Evolutionary conservation across 2,113 vertebrate species (phyloP), one percentile per base, ranked within the genome.

Genomic region (Phoenicopterus ruber): DNA sequence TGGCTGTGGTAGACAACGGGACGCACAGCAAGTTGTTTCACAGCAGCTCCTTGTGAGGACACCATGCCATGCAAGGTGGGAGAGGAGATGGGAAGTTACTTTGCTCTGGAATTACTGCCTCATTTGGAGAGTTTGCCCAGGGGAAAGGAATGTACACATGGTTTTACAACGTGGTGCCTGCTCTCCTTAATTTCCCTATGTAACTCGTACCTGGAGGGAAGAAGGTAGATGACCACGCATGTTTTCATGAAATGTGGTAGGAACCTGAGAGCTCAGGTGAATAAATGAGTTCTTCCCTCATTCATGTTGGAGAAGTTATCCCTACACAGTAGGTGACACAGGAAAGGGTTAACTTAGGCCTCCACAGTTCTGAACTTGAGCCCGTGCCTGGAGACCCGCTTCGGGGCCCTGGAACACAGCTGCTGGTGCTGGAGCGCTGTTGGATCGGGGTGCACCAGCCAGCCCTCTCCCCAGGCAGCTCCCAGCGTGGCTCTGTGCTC

Each of bases 11-110:
- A 17, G 42, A 14, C 63, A n/a, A 18, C 6, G 3, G 49, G 59
- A 9, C 10, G 4, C 5, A 5, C 31, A 17, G 46, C 46, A 15
- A 46, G 44, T 46, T 13, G 44, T 46, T 15, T 15, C 44, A 17
- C 25, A 28, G 46, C 50, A 57, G 29, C 40, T 47, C 24, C 57
- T 28, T 19, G 24, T 12, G 62, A 40, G 50, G 61, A 8, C 15
- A 13, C 9, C 1, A 0, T 9, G 74, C n/a, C 6, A 0, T 46
- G 31, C 3, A 1, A 26, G 21, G n/a, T 21, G 9, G 44, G 44
- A 28, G 44, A 28, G 32, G 25, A 58, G 24, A 7, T 0, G 6
- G n/a, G 18, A 44, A 14, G 32, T 59, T 18, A 6, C 9, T 63
- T 21, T 20, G 20, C n/a, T 70, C 10, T 28, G 55, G 14, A 52